These are phyloP conservation scores for Drosophila pegasa DNA, from an alignment of 2,888 invertebrate species.

Conservation along the genomic window DNA sequence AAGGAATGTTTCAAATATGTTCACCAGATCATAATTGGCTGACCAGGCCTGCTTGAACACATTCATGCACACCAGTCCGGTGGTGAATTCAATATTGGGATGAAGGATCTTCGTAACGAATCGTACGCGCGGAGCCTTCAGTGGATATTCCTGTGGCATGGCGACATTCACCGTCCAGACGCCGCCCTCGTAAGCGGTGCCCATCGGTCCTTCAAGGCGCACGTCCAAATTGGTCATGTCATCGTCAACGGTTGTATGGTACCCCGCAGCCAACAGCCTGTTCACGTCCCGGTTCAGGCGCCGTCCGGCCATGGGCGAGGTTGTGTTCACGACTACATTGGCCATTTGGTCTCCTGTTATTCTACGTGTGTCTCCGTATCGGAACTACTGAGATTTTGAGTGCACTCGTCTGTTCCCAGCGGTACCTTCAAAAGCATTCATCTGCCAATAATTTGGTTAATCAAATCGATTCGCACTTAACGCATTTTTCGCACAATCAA, in stretches of 20 bases:
- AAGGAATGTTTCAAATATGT: conserved; percentile 69
- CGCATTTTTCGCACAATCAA: background rate
- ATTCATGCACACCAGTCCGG: conserved; percentile 68
- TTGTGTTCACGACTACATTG: conserved; percentile 65
- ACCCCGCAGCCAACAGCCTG: conserved; percentile 61
- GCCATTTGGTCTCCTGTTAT: conserved; percentile 62
- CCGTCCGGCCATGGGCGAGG: conserved; percentile 66
- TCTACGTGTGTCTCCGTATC: conserved; percentile 51
- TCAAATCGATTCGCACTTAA: background rate
- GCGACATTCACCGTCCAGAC: conserved; percentile 62
- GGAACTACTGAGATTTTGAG: conserved; percentile 67
- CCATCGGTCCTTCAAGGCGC: conserved; percentile 62
- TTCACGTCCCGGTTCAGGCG: conserved; percentile 65
- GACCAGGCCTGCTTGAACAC: conserved; percentile 74
- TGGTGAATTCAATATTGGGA: conserved; percentile 67
- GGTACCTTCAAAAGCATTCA: conserved; percentile 65
- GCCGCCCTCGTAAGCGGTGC: conserved; percentile 68
- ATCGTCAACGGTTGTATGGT: conserved; percentile 51
- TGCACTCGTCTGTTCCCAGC: conserved; percentile 69
- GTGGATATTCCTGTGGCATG: conserved; percentile 65
- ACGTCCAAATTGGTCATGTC: conserved; percentile 62
- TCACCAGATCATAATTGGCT: conserved; percentile 64
- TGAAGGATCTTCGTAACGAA: conserved; percentile 66
- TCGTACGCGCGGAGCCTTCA: conserved; percentile 62
- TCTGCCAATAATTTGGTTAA: conserved; percentile 29